Conservation (phyloP, 2,797 vertebrate species). For the Naso thynnoides region DNA sequence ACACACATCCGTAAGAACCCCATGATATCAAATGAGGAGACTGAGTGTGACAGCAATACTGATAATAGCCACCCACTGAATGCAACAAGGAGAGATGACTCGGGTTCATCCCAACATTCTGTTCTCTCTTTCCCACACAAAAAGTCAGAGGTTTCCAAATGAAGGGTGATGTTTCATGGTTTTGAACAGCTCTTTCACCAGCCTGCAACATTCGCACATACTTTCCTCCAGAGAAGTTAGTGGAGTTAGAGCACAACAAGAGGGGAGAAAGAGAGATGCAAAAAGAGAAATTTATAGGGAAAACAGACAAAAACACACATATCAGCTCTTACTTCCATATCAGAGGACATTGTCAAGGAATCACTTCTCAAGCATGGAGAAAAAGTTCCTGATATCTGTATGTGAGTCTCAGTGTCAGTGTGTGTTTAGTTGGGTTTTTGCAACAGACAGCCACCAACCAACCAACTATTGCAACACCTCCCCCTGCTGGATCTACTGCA, state of each 20-base stretch:
- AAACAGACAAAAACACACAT: constrained; percentile 1
- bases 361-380: background rate
- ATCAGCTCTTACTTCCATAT: constrained; percentile 1
- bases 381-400: constrained; percentile 5
- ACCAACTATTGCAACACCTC: constrained; percentile 89
- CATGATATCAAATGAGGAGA: background rate
- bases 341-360: constrained; percentile 3
- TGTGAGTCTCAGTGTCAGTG: constrained; percentile 24
- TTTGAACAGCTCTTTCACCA: constrained; percentile 43
- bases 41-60: background rate
- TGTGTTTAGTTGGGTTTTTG: constrained; percentile 33
- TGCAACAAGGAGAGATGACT: constrained; percentile 20
- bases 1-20: background rate
- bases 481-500: constrained; percentile 89
- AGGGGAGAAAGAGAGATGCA: background rate
- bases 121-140: background rate
- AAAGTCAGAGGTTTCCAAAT: constrained; percentile 58
- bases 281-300: background rate
- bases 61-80: constrained; percentile 28
- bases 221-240: constrained; percentile 30
- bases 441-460: constrained; percentile 46
- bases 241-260: constrained; percentile 12
- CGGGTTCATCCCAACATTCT: constrained; percentile 5
- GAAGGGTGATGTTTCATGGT: constrained; percentile 56
- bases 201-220: constrained; percentile 1